Conservation (phyloP, 2,113 vertebrate genomes). For the Perca fluviatilis region DNA sequence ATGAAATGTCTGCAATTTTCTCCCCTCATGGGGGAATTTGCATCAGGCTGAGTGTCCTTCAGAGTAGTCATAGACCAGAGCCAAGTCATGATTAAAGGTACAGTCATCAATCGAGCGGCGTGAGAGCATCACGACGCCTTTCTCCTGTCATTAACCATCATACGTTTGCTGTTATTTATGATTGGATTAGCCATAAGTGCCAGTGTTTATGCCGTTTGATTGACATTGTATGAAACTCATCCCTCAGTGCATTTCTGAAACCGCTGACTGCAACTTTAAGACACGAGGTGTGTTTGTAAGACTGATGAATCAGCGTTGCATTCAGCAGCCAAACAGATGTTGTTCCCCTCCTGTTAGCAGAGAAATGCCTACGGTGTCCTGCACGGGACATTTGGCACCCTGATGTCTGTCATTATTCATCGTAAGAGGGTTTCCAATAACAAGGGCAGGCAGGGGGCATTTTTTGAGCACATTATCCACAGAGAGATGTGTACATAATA, state of each 20-base stretch:
- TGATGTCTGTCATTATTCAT: slow-evolving; percentile 86
- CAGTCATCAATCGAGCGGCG: slow-evolving; percentile 37
- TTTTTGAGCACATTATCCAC: slow-evolving; percentile 76
- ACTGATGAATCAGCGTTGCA: slow-evolving; percentile 80
- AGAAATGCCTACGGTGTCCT: slow-evolving; percentile 80
- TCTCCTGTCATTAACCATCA: slow-evolving; percentile 7
- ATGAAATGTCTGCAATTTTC: slow-evolving; percentile 65
- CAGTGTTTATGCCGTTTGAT: slow-evolving; percentile 37
- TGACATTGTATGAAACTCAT: slow-evolving; percentile 39
- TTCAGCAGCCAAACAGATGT: slow-evolving; percentile 85
- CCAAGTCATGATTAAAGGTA: slow-evolving; percentile 52
- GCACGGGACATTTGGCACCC: slow-evolving; percentile 87
- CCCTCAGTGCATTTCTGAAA: slow-evolving; percentile 52
- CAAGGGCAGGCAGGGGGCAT: slow-evolving; percentile 85
- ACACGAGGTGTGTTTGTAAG: slow-evolving; percentile 64
- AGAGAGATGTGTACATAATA: slow-evolving; percentile 73
- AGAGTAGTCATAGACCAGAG: slow-evolving; percentile 53
- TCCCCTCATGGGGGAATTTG: slow-evolving; percentile 36
- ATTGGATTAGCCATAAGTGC: slow-evolving; percentile 21
- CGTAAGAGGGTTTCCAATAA: slow-evolving; percentile 81
- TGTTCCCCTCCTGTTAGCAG: slow-evolving; percentile 79
- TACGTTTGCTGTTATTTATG: slow-evolving; percentile 2
- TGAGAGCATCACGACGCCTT: neutral
- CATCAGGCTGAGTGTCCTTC: slow-evolving; percentile 67
- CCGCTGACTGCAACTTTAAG: slow-evolving; percentile 76